phyloP scores from a whole-genome alignment of 2,888 invertebrate genomes.

The Ptychoptera contaminata region DNA sequence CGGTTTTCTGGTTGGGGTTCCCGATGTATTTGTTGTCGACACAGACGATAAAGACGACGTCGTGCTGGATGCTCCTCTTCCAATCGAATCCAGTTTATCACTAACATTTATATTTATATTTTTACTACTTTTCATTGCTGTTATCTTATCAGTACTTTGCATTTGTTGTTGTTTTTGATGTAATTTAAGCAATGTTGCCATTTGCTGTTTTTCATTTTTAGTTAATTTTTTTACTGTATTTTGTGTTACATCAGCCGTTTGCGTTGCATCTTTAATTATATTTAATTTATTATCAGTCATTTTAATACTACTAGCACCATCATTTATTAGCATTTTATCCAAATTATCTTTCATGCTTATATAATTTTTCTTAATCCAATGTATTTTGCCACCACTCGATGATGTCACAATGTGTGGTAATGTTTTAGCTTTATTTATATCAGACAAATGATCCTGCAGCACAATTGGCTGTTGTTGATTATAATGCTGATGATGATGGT shows the following conservation, averaged over 20 bases:
- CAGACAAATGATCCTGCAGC: not conserved
- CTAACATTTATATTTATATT: not conserved
- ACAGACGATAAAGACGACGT: not conserved
- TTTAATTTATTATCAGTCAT: not conserved
- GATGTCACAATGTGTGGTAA: slow-evolving; percentile 14
- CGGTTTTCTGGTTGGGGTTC: slow-evolving; percentile 7
- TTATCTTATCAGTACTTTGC: slow-evolving; percentile 2
- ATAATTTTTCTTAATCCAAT: slow-evolving; percentile 23
- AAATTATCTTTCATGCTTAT: slow-evolving; percentile 10
- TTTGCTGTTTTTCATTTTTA: slow-evolving; percentile 1
- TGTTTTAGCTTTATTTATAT: not conserved
- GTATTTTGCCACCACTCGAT: slow-evolving; percentile 19
- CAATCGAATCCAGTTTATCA: slow-evolving; percentile 2
- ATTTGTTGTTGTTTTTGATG: slow-evolving; percentile 3
- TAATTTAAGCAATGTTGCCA: not conserved
- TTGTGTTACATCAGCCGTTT: not conserved
- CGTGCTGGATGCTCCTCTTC: not conserved
- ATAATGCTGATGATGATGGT: not conserved
- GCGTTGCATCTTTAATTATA: not conserved
- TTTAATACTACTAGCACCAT: slow-evolving; percentile 6
- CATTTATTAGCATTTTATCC: not conserved
- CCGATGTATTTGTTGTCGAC: not conserved
- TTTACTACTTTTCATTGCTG: slow-evolving; percentile 9
- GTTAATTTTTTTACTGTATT: not conserved
- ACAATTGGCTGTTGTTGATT: not conserved